Evolutionary conservation across 2,113 vertebrate genomes (phyloP).

Genomic region (Ageneiosus marmoratus): DNA sequence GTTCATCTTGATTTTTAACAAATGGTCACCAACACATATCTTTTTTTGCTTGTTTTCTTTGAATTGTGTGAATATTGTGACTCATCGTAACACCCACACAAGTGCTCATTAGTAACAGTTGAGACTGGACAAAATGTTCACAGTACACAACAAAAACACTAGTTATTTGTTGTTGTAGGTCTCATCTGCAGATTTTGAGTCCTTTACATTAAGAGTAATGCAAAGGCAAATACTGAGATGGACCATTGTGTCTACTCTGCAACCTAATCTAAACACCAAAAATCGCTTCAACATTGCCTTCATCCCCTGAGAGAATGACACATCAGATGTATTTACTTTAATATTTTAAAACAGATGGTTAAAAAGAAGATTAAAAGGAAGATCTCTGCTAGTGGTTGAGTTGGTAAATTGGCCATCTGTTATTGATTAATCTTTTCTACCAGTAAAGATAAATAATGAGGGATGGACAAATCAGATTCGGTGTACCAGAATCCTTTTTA

Average conservation of each 20-base stretch:
- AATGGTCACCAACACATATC: not conserved
- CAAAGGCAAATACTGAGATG: not conserved
- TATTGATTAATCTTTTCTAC: not conserved
- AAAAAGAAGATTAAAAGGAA: not conserved
- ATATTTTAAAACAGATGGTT: not conserved
- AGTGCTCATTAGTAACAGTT: not conserved
- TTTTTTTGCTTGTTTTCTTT: not conserved
- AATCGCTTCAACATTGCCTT: not conserved
- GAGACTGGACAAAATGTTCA: slow-evolving; percentile 9
- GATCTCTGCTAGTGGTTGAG: not conserved
- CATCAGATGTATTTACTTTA: not conserved
- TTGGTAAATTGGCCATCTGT: not conserved
- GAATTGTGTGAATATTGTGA: slow-evolving; percentile 7
- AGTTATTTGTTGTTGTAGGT: not conserved
- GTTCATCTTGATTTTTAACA: not conserved
- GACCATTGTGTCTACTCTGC: not conserved
- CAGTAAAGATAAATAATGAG: not conserved
- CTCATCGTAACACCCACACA: slow-evolving; percentile 31
- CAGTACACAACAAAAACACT: not conserved
- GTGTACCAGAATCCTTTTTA: not conserved
- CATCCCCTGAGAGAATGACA: not conserved
- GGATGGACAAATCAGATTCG: not conserved
- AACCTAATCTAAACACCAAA: not conserved
- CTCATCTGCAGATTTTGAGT: not conserved
- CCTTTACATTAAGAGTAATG: not conserved